These are phyloP conservation scores for Thaleichthys pacificus DNA, from an alignment of 2,797 vertebrate genomes.

Conservation along the genomic window DNA sequence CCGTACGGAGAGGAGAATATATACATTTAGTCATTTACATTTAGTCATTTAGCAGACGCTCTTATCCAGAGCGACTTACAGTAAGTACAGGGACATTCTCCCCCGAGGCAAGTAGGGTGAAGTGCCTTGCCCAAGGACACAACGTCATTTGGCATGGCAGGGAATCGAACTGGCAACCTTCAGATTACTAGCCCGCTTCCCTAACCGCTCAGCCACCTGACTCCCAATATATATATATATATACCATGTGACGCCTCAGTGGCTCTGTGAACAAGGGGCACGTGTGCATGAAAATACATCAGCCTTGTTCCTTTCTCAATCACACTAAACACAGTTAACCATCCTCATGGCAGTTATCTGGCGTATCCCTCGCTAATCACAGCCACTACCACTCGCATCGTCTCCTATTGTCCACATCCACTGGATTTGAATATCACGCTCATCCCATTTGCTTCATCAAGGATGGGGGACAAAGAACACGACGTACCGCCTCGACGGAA, in stretches of 20 bases:
- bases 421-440: constrained; percentile 51
- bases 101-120: too few species aligned
- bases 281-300: constrained; percentile 30
- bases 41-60: too few species aligned
- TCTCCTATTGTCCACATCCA: constrained; percentile 36
- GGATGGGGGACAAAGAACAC: constrained; percentile 35
- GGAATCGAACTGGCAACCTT: too few species aligned
- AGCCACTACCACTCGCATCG: constrained; percentile 31
- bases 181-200: too few species aligned
- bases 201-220: too few species aligned
- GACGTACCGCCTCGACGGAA: constrained; percentile 30
- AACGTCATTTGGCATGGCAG: too few species aligned
- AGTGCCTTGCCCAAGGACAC: too few species aligned
- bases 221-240: too few species aligned
- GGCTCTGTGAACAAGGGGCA: neutral
- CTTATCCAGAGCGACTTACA: too few species aligned
- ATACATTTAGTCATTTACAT: too few species aligned
- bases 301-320: constrained; percentile 45
- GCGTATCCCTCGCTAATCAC: constrained; percentile 26
- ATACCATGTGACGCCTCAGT: neutral
- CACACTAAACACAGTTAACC: constrained; percentile 55
- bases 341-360: constrained; percentile 37
- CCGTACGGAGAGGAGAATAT: neutral
- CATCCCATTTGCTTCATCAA: constrained; percentile 49
- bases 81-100: too few species aligned